These are phyloP conservation scores for Hemicrepidius hirtus DNA, from an alignment of 2,888 invertebrate species.

Conservation along the genomic window DNA sequence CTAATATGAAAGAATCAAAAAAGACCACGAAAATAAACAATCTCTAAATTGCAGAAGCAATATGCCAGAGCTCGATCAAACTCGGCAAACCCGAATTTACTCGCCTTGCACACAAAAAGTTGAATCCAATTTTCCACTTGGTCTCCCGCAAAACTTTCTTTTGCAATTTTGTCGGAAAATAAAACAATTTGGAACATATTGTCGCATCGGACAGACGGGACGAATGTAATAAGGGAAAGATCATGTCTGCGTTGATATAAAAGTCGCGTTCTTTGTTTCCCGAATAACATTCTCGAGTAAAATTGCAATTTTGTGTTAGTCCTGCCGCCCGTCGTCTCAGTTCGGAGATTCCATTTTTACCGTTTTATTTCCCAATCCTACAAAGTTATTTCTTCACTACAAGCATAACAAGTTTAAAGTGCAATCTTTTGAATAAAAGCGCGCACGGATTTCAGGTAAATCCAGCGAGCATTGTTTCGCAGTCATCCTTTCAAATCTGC, in stretches of 20 bases:
- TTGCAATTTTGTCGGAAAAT: conserved; percentile 66
- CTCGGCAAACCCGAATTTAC: conserved; percentile 53
- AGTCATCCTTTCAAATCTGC: conserved; percentile 57
- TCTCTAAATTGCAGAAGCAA: conserved; percentile 52
- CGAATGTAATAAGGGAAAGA: conserved; percentile 57
- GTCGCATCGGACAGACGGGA: conserved; percentile 62
- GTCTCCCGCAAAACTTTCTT: conserved; percentile 68
- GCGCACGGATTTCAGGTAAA: conserved; percentile 57
- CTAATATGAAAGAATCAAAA: conserved; percentile 51
- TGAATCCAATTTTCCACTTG: conserved; percentile 69
- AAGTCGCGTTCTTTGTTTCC: conserved; percentile 50
- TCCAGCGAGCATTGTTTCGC: conserved; percentile 58
- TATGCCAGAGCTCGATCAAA: conserved; percentile 52
- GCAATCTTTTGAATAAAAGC: conserved; percentile 60
- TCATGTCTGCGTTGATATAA: conserved; percentile 56
- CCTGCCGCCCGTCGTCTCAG: conserved; percentile 24
- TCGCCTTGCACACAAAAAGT: conserved; percentile 63
- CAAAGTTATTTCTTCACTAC: conserved; percentile 50
- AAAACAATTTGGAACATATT: conserved; percentile 69
- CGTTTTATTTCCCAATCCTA: conserved; percentile 52
- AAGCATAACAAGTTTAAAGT: conserved; percentile 59
- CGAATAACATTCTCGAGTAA: conserved; percentile 51
- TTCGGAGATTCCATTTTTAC: conserved; percentile 40
- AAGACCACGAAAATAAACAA: conserved; percentile 53
- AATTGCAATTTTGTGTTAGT: conserved; percentile 54